Conservation (phyloP, 2,797 vertebrate genomes). For the Diceros bicornis region DNA sequence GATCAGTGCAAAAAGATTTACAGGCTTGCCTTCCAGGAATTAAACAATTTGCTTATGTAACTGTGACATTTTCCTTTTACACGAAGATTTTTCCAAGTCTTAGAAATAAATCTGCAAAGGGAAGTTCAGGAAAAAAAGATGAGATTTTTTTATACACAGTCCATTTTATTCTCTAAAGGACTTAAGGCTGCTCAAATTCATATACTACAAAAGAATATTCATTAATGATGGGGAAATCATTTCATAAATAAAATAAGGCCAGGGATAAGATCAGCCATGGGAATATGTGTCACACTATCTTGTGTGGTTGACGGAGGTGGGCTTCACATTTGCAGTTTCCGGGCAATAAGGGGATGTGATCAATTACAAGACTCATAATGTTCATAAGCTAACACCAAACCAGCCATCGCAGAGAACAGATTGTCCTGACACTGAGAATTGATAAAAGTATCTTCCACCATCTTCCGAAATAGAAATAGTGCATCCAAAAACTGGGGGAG, state of each 20-base stretch:
- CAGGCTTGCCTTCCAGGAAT: neutral
- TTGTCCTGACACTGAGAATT: neutral
- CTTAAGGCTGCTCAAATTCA: neutral
- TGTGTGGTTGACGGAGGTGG: neutral
- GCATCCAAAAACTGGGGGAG: neutral
- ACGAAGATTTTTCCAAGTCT: neutral
- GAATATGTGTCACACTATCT: neutral
- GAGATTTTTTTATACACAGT: neutral
- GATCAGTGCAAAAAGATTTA: neutral
- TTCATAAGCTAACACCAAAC: neutral
- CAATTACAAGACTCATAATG: neutral
- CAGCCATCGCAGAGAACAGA: neutral
- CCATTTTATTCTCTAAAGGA: neutral
- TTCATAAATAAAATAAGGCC: neutral
- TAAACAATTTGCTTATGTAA: neutral
- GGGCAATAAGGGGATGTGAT: neutral
- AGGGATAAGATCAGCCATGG: neutral
- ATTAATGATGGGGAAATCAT: neutral
- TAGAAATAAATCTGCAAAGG: constrained; percentile 42
- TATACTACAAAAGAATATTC: neutral
- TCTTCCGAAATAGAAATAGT: constrained; percentile 18
- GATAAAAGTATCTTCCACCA: neutral
- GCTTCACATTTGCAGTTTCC: neutral
- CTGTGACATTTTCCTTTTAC: neutral
- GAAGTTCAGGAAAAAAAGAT: neutral